A percentile compares a stretch with the other conserved stretches of the same genome.
phyloP scores from a whole-genome alignment of 2,113 vertebrate genomes.

The Bagarius yarrelli region DNA sequence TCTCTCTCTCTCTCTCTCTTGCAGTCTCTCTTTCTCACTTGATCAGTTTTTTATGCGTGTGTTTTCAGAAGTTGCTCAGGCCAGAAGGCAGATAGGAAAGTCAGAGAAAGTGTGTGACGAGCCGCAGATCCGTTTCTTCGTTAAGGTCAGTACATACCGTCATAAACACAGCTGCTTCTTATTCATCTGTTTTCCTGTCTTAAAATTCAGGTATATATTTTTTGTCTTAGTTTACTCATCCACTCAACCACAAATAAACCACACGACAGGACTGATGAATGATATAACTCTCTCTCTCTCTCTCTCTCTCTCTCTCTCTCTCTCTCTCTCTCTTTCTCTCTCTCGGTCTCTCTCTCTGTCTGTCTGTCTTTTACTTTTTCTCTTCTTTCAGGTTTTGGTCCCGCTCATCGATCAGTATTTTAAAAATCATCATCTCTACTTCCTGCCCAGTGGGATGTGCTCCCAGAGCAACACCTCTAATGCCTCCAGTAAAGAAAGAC shows the following conservation, averaged over 20 bases:
- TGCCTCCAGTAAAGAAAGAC: slow-evolving; percentile 92
- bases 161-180: no score
- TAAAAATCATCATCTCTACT: slow-evolving; percentile 87
- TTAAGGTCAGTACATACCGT: slow-evolving; percentile 76
- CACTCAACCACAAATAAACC: no score
- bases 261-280: no score
- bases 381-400: slow-evolving; percentile 81
- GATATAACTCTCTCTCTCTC: background rate
- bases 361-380: background rate
- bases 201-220: no score
- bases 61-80: slow-evolving; percentile 66
- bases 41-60: background rate
- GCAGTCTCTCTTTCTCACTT: background rate
- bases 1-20: background rate
- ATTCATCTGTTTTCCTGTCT: no score
- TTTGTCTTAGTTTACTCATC: no score
- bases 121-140: slow-evolving; percentile 85
- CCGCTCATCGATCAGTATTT: slow-evolving; percentile 92
- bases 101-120: slow-evolving; percentile 79
- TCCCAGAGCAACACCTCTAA: slow-evolving; percentile 78
- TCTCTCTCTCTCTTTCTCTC: background rate
- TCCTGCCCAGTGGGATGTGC: slow-evolving; percentile 77
- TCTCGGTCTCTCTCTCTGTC: background rate
- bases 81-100: slow-evolving; percentile 72
- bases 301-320: background rate